phyloP scores from a whole-genome alignment of 2,888 invertebrate species.

The Barypeithes pellucidus region DNA sequence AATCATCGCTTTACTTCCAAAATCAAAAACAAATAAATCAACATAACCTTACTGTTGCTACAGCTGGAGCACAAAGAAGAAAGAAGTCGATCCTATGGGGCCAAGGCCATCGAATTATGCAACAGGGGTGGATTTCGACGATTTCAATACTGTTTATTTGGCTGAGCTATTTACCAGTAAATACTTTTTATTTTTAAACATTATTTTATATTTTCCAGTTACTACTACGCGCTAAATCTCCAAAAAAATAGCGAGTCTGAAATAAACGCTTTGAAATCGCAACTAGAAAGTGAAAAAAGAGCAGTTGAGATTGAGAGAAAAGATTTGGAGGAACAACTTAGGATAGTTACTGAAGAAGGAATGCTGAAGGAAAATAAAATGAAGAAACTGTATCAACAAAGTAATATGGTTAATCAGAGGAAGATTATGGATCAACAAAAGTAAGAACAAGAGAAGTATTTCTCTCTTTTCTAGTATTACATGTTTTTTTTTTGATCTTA shows the following conservation, averaged over 20 bases:
- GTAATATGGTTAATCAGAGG: background rate
- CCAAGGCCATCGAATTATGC: too few species aligned
- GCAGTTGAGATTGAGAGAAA: background rate
- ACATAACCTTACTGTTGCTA: too few species aligned
- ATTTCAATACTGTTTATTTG: background rate
- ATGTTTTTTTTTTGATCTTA: background rate
- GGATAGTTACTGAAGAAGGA: background rate
- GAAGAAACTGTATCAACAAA: background rate
- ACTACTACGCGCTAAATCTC: background rate
- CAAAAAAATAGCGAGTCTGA: constrained; percentile 1
- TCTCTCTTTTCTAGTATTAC: background rate
- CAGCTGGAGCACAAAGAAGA: too few species aligned
- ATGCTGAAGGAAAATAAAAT: background rate
- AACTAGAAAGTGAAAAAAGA: constrained; percentile 7
- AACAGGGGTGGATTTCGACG: background rate
- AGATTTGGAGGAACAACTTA: background rate
- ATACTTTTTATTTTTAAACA: background rate
- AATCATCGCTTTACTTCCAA: too few species aligned
- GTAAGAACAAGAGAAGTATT: background rate
- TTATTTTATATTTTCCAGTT: background rate
- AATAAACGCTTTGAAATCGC: constrained; percentile 5
- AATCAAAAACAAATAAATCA: too few species aligned
- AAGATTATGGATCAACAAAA: background rate
- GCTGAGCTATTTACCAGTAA: too few species aligned
- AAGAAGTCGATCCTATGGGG: too few species aligned